Percentiles rank a stretch among this genome's conserved stretches.
phyloP scores from a whole-genome alignment of 1,140 invertebrate genomes.

The Camponotus vicinus region DNA sequence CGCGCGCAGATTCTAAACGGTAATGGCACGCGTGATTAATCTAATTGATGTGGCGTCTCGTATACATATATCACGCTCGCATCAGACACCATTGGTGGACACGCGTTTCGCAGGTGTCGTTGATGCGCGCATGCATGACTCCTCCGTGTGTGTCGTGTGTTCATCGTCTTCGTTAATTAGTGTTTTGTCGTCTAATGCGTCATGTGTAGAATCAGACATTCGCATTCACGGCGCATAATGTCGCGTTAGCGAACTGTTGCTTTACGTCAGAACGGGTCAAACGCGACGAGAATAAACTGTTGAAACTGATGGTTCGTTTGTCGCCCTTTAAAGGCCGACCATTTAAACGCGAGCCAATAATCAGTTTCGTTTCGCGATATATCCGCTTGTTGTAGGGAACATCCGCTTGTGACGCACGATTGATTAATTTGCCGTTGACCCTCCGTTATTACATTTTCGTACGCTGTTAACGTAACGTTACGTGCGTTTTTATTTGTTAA shows the following conservation, averaged over 20 bases:
- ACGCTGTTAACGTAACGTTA: neutral
- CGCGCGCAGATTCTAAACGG: slow-evolving; percentile 60
- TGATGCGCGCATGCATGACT: slow-evolving; percentile 69
- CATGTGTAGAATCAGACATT: neutral
- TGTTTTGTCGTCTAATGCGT: slow-evolving; percentile 67
- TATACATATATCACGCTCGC: slow-evolving; percentile 55
- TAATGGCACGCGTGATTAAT: slow-evolving; percentile 77
- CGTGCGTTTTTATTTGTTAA: slow-evolving; percentile 40
- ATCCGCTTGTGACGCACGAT: neutral
- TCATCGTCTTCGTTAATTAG: slow-evolving; percentile 78
- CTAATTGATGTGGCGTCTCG: slow-evolving; percentile 75
- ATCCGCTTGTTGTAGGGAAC: neutral
- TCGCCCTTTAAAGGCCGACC: neutral
- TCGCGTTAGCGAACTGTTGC: neutral
- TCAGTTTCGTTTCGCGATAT: neutral
- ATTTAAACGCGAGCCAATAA: neutral
- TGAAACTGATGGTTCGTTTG: neutral
- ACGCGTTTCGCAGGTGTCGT: slow-evolving; percentile 71
- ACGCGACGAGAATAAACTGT: neutral
- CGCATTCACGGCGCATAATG: neutral
- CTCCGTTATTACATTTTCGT: slow-evolving; percentile 7
- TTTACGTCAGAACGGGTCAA: neutral
- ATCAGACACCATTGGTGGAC: slow-evolving; percentile 61
- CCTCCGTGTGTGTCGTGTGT: slow-evolving; percentile 55
- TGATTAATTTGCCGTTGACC: slow-evolving; percentile 18